Evolutionary conservation across 2,113 vertebrate genomes (phyloP).

Genomic region (Takifugu flavidus): DNA sequence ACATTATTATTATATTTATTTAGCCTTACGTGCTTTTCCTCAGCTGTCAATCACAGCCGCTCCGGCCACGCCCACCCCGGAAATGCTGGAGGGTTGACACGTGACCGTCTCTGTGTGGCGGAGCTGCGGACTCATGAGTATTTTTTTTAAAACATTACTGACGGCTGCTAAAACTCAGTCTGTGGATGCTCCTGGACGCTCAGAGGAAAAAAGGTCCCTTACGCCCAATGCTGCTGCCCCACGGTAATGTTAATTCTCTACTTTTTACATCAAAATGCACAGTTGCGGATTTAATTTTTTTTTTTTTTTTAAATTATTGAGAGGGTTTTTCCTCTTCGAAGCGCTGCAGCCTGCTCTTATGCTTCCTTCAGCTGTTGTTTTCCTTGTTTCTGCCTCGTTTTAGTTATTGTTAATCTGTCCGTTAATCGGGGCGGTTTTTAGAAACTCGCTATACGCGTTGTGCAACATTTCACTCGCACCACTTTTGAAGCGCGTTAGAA

Average conservation of each 20-base stretch:
- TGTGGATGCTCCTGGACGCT: constrained; percentile 22
- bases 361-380: neutral
- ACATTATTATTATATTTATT: neutral
- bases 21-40: neutral
- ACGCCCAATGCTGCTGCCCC: neutral
- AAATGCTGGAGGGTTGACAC: constrained; percentile 64
- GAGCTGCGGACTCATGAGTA: constrained; percentile 50
- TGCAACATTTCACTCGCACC: constrained; percentile 11
- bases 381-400: neutral
- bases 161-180: constrained; percentile 53
- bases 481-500: neutral
- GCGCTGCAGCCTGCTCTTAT: neutral
- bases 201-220: neutral
- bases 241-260: constrained; percentile 23
- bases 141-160: constrained; percentile 16
- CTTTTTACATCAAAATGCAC: neutral
- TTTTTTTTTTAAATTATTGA: neutral
- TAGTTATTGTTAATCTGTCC: too few relatives aligned
- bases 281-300: neutral
- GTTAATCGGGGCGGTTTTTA: neutral
- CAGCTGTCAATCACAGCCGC: constrained; percentile 39
- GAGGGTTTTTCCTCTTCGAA: constrained; percentile 3
- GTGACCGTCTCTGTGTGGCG: constrained; percentile 74
- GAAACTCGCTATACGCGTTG: constrained; percentile 6
- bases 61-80: constrained; percentile 60